Conservation (phyloP, 2,888 invertebrate genomes). For the Ophion slaviceki region DNA sequence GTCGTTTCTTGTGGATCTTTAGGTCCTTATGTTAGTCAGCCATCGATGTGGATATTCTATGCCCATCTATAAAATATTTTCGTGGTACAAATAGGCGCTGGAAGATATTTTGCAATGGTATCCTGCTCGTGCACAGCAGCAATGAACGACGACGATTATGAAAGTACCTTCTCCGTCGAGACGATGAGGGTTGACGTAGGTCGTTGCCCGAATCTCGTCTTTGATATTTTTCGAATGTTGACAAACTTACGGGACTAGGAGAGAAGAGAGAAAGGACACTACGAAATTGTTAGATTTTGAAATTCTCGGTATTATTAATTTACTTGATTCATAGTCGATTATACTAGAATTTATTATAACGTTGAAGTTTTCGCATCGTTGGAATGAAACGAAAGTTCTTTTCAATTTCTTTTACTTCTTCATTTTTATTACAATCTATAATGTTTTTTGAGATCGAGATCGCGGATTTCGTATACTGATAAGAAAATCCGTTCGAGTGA, state of each 20-base stretch:
- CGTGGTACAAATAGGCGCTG: constrained; percentile 32
- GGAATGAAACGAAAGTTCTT: too few relatives aligned
- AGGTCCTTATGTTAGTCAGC: neutral
- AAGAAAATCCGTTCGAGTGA: too few relatives aligned
- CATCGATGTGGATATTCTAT: neutral
- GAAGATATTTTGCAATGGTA: constrained; percentile 62
- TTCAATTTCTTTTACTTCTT: too few relatives aligned
- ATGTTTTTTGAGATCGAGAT: too few relatives aligned
- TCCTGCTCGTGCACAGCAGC: constrained; percentile 65
- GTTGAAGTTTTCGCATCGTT: too few relatives aligned
- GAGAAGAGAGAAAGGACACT: neutral
- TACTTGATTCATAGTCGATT: neutral
- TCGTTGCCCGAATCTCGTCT: constrained; percentile 65
- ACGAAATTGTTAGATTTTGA: neutral
- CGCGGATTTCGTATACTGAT: too few relatives aligned
- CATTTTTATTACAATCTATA: too few relatives aligned
- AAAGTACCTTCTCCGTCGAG: constrained; percentile 50
- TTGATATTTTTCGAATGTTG: constrained; percentile 56
- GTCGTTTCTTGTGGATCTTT: neutral
- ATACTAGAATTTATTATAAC: neutral
- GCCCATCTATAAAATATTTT: constrained; percentile 8
- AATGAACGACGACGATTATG: constrained; percentile 59
- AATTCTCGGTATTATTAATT: neutral
- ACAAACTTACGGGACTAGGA: neutral
- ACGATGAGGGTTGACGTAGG: constrained; percentile 64